phyloP scores from a whole-genome alignment of 2,888 invertebrate genomes.

The Volucella bombylans region DNA sequence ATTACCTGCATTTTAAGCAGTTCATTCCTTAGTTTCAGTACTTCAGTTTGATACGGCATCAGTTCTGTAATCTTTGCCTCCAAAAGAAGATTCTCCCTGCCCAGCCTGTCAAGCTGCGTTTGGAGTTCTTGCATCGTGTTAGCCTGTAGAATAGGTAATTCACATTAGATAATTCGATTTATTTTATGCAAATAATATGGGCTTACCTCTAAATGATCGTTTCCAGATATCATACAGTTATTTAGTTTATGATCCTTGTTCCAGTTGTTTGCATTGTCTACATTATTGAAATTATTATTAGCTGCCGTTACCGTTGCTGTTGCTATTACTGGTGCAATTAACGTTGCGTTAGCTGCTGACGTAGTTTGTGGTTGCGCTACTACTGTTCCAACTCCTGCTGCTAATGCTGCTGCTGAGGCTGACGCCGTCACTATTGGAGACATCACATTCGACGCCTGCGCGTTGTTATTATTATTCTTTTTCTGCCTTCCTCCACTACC shows the following conservation, averaged over 20 bases:
- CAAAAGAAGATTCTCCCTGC: conserved; percentile 86
- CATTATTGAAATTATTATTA: conserved; percentile 69
- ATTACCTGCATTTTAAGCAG: conserved; percentile 87
- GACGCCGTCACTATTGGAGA: conserved; percentile 77
- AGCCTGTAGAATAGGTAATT: conserved; percentile 75
- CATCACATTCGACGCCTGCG: conserved; percentile 75
- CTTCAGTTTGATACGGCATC: conserved; percentile 86
- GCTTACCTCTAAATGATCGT: conserved; percentile 67
- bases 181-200: not conserved
- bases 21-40: conserved; percentile 87
- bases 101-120: conserved; percentile 85
- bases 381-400: conserved; percentile 56
- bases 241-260: conserved; percentile 68
- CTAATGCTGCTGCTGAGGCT: conserved; percentile 13
- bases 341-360: conserved; percentile 41
- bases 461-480: conserved; percentile 71
- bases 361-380: conserved; percentile 36
- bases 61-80: conserved; percentile 86
- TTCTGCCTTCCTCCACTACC: conserved; percentile 79
- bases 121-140: conserved; percentile 85
- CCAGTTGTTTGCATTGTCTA: conserved; percentile 61
- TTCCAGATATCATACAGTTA: conserved; percentile 50
- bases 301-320: conserved; percentile 28
- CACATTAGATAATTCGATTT: conserved; percentile 3
- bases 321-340: not conserved